Percentiles rank a stretch among this genome's conserved stretches.
phyloP scores from a whole-genome alignment of 1,140 invertebrate genomes.

The Maconellicoccus hirsutus region DNA sequence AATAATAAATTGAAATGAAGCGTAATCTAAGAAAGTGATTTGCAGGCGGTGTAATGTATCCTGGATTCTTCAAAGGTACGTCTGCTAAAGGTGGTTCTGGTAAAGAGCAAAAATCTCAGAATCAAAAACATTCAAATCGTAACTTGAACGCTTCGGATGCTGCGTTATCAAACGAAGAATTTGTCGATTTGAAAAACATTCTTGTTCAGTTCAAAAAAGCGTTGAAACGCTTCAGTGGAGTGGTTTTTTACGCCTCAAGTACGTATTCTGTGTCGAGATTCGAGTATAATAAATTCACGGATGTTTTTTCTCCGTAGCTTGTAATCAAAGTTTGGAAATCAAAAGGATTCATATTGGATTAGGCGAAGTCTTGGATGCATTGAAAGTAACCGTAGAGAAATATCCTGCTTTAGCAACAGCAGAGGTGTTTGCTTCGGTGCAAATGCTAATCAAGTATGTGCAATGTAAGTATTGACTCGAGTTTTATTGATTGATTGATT shows the following conservation, averaged over 20 bases:
- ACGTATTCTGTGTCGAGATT: not conserved
- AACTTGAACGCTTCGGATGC: not conserved
- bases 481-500: not conserved
- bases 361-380: not conserved
- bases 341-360: not conserved
- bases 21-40: too few relatives aligned
- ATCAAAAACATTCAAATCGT: not conserved
- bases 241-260: not conserved
- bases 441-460: not conserved
- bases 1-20: too few relatives aligned
- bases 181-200: not conserved
- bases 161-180: not conserved
- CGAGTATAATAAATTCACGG: too few relatives aligned
- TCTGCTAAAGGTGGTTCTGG: not conserved
- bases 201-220: not conserved
- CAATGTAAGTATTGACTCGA: not conserved
- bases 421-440: slow-evolving; percentile 1
- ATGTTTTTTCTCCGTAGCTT: not conserved
- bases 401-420: not conserved
- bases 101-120: not conserved
- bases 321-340: not conserved
- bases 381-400: not conserved
- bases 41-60: slow-evolving; percentile 1
- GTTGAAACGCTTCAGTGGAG: not conserved
- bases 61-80: slow-evolving; percentile 3